Conservation (phyloP, 2,113 vertebrate genomes). For the Cathartes aura region DNA sequence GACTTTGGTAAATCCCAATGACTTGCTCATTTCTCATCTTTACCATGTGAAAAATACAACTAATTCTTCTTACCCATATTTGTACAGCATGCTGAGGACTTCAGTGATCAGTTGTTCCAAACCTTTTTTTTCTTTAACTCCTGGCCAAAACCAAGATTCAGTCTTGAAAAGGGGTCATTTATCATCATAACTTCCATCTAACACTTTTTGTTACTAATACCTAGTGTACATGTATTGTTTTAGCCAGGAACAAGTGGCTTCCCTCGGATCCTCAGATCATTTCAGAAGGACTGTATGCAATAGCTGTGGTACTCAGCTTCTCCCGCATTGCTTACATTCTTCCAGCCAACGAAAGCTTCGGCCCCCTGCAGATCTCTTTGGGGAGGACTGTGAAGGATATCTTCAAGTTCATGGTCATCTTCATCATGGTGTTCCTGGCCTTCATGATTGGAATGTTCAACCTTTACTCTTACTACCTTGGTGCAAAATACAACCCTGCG, state of each 20-base stretch:
- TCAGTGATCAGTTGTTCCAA: neutral
- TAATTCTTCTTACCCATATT: neutral
- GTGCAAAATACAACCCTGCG: conserved; percentile 96
- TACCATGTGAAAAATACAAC: neutral
- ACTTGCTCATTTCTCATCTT: neutral
- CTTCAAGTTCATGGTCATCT: conserved; percentile 99
- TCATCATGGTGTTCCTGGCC: conserved; percentile 99
- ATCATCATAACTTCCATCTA: neutral
- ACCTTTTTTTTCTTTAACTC: neutral
- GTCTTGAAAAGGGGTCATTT: neutral
- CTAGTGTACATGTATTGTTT: conserved; percentile 56
- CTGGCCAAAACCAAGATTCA: neutral
- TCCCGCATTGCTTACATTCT: conserved; percentile 98
- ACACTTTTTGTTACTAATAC: conserved; percentile 25
- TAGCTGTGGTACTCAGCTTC: conserved; percentile 97
- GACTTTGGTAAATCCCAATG: neutral
- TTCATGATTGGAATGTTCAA: conserved; percentile 99
- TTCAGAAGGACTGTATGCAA: conserved; percentile 95
- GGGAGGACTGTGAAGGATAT: conserved; percentile 98
- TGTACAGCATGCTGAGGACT: neutral
- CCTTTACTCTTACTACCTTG: conserved; percentile 97
- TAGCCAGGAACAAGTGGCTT: conserved; percentile 97
- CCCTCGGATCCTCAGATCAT: conserved; percentile 98
- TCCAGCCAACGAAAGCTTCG: conserved; percentile 97
- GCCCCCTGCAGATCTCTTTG: conserved; percentile 95